Evolutionary conservation across 2,113 vertebrate species (phyloP).

Genomic region (Pelmatolapia mariae): DNA sequence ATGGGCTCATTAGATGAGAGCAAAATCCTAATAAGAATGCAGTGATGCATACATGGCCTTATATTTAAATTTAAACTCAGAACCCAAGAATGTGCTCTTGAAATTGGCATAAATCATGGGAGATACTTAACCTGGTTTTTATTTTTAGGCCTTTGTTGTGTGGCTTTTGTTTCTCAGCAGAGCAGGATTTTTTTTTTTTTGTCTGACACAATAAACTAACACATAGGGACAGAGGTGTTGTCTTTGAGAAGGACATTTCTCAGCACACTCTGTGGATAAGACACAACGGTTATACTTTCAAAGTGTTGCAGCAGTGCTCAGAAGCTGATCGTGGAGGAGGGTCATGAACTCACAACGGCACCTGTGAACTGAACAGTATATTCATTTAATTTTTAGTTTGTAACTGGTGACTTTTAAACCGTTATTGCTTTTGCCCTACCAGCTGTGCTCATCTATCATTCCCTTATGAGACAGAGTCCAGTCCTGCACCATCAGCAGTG

Average conservation of each 20-base stretch:
- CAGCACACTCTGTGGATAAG: not conserved
- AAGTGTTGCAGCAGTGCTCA: not conserved
- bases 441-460: conserved; percentile 11
- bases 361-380: not conserved
- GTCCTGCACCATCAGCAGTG: not conserved
- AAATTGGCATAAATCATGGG: not conserved
- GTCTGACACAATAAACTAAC: not conserved
- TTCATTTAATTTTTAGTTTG: not conserved
- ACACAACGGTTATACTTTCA: not conserved
- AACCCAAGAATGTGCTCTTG: not conserved
- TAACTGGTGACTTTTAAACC: conserved; percentile 10
- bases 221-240: not conserved
- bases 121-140: not conserved
- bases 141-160: not conserved
- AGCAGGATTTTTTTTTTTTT: fast-evolving
- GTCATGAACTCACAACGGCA: not conserved
- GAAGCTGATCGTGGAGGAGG: not conserved
- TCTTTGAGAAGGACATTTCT: not conserved
- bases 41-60: not conserved
- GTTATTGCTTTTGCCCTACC: not conserved
- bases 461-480: not conserved
- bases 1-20: not conserved
- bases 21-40: not conserved
- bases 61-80: not conserved
- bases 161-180: not conserved